Conservation (phyloP, 2,797 vertebrate genomes). For the Sus cebifrons region DNA sequence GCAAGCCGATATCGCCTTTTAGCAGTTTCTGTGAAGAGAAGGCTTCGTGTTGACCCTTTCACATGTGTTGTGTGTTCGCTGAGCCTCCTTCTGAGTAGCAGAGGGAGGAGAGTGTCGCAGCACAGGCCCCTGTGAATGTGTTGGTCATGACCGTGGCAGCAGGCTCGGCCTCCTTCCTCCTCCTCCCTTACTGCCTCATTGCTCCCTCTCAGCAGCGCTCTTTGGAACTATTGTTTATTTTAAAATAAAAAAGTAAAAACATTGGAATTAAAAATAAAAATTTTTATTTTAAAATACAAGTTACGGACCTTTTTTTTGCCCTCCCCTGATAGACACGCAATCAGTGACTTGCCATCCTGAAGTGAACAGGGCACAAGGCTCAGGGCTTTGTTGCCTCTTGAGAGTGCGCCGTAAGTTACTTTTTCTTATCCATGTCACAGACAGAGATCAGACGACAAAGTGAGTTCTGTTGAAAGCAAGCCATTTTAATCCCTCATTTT, state of each 20-base stretch:
- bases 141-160: neutral
- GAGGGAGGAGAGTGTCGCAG: neutral
- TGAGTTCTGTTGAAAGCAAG: constrained; percentile 72
- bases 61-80: neutral
- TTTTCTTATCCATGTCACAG: constrained; percentile 55
- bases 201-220: neutral
- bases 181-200: neutral
- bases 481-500: constrained; percentile 70
- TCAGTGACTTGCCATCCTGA: constrained; percentile 14
- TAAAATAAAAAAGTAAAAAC: constrained; percentile 49
- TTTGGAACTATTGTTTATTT: constrained; percentile 53
- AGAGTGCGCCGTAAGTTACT: constrained; percentile 27
- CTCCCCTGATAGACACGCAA: neutral
- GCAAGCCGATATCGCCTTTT: neutral
- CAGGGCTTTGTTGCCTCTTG: constrained; percentile 9
- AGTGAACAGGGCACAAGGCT: constrained; percentile 21
- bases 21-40: neutral
- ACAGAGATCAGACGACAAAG: constrained; percentile 70
- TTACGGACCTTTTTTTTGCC: neutral
- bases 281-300: constrained; percentile 61
- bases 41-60: neutral
- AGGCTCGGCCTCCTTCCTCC: neutral
- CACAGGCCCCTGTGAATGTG: neutral
- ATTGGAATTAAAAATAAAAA: neutral
- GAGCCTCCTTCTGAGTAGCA: neutral